These are phyloP conservation scores for Drosophila mayri DNA, from an alignment of 1,140 invertebrate genomes.

Conservation along the genomic window DNA sequence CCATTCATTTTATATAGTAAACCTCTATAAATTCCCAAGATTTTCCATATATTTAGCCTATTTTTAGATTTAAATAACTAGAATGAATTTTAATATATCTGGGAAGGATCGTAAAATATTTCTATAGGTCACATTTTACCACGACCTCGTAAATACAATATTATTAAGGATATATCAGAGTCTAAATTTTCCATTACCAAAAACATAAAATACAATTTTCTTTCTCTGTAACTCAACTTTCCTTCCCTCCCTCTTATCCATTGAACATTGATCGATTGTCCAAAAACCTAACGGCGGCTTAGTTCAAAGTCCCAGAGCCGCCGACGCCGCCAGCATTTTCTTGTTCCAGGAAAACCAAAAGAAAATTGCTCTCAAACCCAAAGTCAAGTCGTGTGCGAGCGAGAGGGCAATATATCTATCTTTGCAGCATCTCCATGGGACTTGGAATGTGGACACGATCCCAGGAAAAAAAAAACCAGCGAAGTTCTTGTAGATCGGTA, in stretches of 20 bases:
- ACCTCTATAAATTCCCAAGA: not conserved
- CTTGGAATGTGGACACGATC: slow-evolving; percentile 73
- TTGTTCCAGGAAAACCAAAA: slow-evolving; percentile 47
- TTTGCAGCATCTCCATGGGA: slow-evolving; percentile 62
- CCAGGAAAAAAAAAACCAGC: slow-evolving; percentile 49
- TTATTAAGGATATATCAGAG: not conserved
- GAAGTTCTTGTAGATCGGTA: slow-evolving; percentile 5
- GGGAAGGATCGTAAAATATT: not conserved
- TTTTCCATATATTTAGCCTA: not conserved
- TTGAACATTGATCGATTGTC: slow-evolving; percentile 78
- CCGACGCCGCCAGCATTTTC: slow-evolving; percentile 42
- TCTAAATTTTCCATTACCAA: no score
- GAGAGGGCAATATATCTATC: slow-evolving; percentile 35
- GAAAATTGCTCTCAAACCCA: slow-evolving; percentile 75
- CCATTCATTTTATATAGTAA: not conserved
- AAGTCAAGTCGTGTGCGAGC: slow-evolving; percentile 73
- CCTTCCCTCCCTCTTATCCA: slow-evolving; percentile 13
- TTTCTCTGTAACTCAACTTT: slow-evolving; percentile 10
- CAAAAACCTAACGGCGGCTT: slow-evolving; percentile 72
- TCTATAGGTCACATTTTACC: not conserved
- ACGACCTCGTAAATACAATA: not conserved
- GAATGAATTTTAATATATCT: not conserved
- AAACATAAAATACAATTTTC: not conserved
- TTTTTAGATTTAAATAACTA: not conserved
- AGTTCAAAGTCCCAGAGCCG: slow-evolving; percentile 68